Base-by-base conservation (phyloP, 2,797 vertebrate genomes). In the Malurus splendens region DNA sequence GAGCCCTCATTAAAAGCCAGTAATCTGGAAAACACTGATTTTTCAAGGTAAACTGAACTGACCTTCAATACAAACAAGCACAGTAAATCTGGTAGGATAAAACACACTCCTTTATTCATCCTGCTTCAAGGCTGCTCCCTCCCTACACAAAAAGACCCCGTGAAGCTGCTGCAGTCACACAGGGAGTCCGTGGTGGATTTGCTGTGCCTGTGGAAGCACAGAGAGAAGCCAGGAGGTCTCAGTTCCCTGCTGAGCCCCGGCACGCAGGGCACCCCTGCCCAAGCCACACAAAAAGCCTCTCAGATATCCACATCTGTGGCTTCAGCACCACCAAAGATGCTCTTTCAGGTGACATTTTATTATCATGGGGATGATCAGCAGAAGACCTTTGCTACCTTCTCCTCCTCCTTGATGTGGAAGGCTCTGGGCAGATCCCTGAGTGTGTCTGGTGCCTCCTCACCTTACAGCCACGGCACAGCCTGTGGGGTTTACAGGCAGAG, bases 391-490 rank as follows among this genome's bases (percentile, higher is more conserved):
- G 15, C 4, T 2, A 2, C 18, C 28, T 68, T 32, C 64, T 36
- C 22, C 24, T 39, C 32, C 25, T 45, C 48, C 23, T 18, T 0
- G 3, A 10, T 6, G 27, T 32, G 36, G 44, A 23, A 66, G 32
- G 18, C 41, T 41, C 66, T 6, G 4, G 44, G 52, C 30, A 75
- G 54, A 16, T 6, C 27, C 41, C 9, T 9, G 27, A 42, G 13
- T 2, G 0, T 12, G 50, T 15, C 32, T 33, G n/a, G 17, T 12
- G 48, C 15, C 33, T 9, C 39, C 9, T 50, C 3, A 2, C 17
- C 54, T 42, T 8, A 5, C 0, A 7, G 70, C 33, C 61, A 19
- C 66, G 0, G 1, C 0, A 2, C 68, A 60, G 68, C 9, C 18
- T 23, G 25, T 5, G 22, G 50, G 41, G 12, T 19, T 54, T 24